Evolutionary conservation across 2,113 vertebrate species (phyloP), one percentile per base, ranked within the genome.

Genomic region (Cephalopholis sonnerati): DNA sequence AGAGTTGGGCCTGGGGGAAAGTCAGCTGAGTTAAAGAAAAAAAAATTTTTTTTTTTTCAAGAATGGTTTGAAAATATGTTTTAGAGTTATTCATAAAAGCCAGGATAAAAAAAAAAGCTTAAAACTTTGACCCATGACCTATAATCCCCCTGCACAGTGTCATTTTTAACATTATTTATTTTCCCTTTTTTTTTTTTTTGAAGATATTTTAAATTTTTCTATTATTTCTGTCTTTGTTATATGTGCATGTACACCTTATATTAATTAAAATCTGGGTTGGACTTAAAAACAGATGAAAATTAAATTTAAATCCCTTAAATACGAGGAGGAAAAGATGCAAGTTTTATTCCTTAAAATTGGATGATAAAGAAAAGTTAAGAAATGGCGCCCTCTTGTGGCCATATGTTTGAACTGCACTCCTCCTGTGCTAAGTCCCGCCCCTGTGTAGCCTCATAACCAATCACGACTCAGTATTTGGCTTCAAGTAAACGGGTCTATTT

Each of bases 391-490:
- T 68, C 92, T 61, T 16, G 79, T 87, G 94, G 62, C 5, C 16
- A 9, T 0, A 15, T 22, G 0, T 11, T 17, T 9, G 1, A 71
- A 82, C 59, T 2, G 48, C 86, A 72, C 7, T 1, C 16, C 12
- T 3, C 0, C 25, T 9, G 17, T 3, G 5, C 5, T 20, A 81
- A 73, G 58, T n/a, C 76, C 85, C 86, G 76, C 91, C 94, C 69
- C 54, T 10, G 41, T 41, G 2, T 20, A 17, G 7, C n/a, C 4
- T 55, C 7, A 1, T 50, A 78, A 86, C 92, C 93, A 94, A 95
- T 94, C 83, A 89, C 2, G 16, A 16, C n/a, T 50, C 46, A 57
- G 51, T 7, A 0, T 46, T 73, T 36, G 17, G 51, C 4, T 76
- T 53, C 2, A 24, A n/a, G n/a, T n/a, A n/a, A n/a, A n/a, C n/a